phyloP scores from a whole-genome alignment of 2,113 vertebrate genomes.

The Corvus hawaiiensis region DNA sequence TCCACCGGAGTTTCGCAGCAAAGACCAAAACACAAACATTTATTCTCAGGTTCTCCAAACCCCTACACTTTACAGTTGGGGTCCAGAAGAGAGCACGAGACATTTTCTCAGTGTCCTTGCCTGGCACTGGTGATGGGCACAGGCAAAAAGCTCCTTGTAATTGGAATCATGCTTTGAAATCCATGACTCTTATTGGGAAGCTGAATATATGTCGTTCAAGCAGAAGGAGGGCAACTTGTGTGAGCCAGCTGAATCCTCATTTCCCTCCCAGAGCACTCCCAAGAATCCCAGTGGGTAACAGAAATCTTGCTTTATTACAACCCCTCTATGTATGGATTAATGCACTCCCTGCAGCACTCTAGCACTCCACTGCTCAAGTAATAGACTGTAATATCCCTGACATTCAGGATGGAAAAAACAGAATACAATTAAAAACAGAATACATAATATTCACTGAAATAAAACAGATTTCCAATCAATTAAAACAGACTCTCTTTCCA shows the following conservation, averaged over 20 bases:
- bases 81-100: background rate
- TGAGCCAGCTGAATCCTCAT: background rate
- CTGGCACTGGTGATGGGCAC: background rate
- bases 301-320: background rate
- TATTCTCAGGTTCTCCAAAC: background rate
- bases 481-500: conserved; percentile 49
- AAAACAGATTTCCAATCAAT: conserved; percentile 62
- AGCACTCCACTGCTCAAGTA: background rate
- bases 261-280: background rate
- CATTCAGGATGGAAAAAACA: conserved; percentile 26
- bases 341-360: background rate
- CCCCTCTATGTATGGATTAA: background rate
- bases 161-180: background rate
- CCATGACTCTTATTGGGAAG: background rate
- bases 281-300: background rate
- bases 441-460: conserved; percentile 54
- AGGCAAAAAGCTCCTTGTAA: background rate
- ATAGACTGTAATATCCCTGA: background rate
- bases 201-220: background rate
- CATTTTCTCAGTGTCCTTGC: background rate
- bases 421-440: conserved; percentile 53
- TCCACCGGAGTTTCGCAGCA: background rate
- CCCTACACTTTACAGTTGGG: rapidly evolving
- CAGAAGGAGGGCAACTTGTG: background rate
- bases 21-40: background rate